Percentiles rank a stretch among this genome's conserved stretches.
Evolutionary conservation across 92 coral and sea anemone species (phyloP).

Genomic region (Heliopora coerulea): DNA sequence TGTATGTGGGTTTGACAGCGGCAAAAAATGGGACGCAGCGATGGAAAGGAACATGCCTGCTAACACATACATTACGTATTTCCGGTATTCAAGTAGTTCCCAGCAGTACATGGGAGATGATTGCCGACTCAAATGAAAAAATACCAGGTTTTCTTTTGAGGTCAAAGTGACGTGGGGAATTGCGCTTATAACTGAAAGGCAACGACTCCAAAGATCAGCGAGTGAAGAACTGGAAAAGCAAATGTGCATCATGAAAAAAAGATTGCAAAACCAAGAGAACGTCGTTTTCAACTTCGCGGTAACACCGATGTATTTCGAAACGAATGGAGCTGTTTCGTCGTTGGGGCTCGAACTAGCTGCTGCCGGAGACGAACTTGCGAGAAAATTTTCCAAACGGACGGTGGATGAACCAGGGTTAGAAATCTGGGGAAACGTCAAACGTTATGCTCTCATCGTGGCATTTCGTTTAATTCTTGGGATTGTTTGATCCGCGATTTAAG

Average conservation of each 20-base stretch:
- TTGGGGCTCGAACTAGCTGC: slow-evolving; percentile 10
- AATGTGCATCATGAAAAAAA: slow-evolving; percentile 24
- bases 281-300: background rate
- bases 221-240: background rate
- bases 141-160: no score
- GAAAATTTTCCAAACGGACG: slow-evolving; percentile 9
- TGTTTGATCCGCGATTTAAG: background rate
- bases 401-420: background rate
- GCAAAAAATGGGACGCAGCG: no score
- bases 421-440: slow-evolving; percentile 23
- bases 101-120: no score
- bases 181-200: no score
- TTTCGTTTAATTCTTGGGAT: slow-evolving; percentile 25
- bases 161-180: no score
- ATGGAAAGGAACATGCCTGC: no score
- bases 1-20: no score
- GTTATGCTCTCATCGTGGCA: slow-evolving; percentile 7
- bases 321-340: slow-evolving; percentile 2
- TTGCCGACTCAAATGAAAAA: no score
- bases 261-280: background rate
- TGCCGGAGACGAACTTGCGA: slow-evolving; percentile 30
- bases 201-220: no score
- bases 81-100: no score
- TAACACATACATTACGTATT: no score
- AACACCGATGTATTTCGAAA: background rate